A percentile compares a stretch with the other conserved stretches of the same genome.
Conservation (phyloP, 2,888 invertebrate genomes). For the Punctoribates punctum region DNA sequence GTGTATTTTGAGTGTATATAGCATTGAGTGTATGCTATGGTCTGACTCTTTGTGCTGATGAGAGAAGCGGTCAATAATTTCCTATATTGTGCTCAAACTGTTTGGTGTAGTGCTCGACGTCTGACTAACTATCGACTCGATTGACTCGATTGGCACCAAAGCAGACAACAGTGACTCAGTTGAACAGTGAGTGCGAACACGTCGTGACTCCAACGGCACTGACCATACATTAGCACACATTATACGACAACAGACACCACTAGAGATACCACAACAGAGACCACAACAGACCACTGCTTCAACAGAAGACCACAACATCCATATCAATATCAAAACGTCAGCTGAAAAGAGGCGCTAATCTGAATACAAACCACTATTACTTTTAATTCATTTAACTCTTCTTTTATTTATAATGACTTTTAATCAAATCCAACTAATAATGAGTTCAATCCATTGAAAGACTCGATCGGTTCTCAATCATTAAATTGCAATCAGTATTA, state of each 20-base stretch:
- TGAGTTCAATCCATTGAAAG: no score
- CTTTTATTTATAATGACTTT: background rate
- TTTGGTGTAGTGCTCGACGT: background rate
- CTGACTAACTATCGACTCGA: no score
- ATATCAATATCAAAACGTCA: slow-evolving; percentile 27
- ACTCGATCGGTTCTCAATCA: no score
- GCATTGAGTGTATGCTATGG: background rate
- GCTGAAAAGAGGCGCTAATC: slow-evolving; percentile 21
- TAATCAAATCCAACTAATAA: background rate
- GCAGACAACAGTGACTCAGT: no score
- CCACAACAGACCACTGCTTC: no score
- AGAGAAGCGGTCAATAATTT: slow-evolving; percentile 37
- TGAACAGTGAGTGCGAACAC: no score
- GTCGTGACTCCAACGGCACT: no score
- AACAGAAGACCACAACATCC: background rate
- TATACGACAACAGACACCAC: background rate
- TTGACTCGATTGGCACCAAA: no score
- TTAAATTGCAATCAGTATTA: no score
- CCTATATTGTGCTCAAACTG: slow-evolving; percentile 5
- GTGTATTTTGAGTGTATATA: background rate
- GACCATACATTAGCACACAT: no score
- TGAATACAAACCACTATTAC: background rate
- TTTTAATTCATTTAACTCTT: background rate
- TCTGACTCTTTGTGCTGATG: slow-evolving; percentile 28
- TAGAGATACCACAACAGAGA: background rate